These are phyloP conservation scores for Drosophila dives DNA, from an alignment of 2,888 invertebrate genomes.

Conservation along the genomic window DNA sequence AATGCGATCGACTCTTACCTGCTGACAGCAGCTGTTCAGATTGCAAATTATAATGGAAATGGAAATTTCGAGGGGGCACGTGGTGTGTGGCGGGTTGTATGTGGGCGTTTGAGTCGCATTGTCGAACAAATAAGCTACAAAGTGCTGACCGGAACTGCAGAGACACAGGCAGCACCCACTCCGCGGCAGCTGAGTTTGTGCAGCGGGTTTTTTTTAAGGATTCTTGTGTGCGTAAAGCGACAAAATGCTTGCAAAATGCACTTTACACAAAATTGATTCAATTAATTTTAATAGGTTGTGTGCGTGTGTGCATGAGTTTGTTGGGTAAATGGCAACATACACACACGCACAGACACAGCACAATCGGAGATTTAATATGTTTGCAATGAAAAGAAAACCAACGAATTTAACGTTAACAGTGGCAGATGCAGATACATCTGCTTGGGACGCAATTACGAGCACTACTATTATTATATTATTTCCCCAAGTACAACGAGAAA, in stretches of 20 bases:
- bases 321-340: conserved; percentile 15
- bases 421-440: conserved; percentile 11
- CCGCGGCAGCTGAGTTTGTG: conserved; percentile 20
- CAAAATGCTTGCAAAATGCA: conserved; percentile 16
- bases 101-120: conserved; percentile 41
- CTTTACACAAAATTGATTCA: conserved; percentile 31
- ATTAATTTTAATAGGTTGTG: conserved; percentile 28
- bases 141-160: conserved; percentile 33
- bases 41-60: conserved; percentile 48
- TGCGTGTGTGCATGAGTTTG: background rate
- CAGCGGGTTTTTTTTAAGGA: conserved; percentile 9
- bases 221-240: conserved; percentile 5
- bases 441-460: conserved; percentile 48
- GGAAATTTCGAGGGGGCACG: conserved; percentile 25
- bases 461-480: conserved; percentile 51
- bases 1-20: conserved; percentile 48
- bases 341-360: background rate
- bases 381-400: conserved; percentile 57
- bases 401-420: conserved; percentile 36
- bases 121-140: conserved; percentile 38
- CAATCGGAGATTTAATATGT: conserved; percentile 21
- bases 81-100: background rate
- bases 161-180: background rate
- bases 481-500: conserved; percentile 9
- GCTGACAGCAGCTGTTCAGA: conserved; percentile 48